A percentile compares a stretch with the other conserved stretches of the same genome.
phyloP scores from a whole-genome alignment of 2,888 invertebrate species.

The Drepanosiphum platanoidis region DNA sequence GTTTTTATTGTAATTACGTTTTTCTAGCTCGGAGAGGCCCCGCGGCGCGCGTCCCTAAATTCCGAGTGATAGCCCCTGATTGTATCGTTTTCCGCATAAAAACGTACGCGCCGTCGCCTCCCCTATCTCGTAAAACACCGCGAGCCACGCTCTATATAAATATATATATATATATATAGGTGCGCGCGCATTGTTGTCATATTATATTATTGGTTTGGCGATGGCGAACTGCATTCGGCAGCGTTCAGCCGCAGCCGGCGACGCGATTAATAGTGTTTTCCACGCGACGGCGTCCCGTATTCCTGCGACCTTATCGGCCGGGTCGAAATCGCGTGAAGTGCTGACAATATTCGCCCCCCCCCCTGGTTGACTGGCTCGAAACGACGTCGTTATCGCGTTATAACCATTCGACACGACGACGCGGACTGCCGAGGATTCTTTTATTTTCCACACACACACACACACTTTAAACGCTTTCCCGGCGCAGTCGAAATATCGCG shows the following conservation, averaged over 20 bases:
- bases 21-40: too few species aligned
- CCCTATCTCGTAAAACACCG: too few species aligned
- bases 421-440: not conserved
- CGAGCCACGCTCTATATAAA: too few species aligned
- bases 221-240: not conserved
- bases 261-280: constrained; percentile 59
- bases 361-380: constrained; percentile 32
- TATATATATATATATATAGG: too few species aligned
- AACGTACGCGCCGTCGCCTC: too few species aligned
- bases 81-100: too few species aligned
- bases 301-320: constrained; percentile 26
- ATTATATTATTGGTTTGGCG: constrained; percentile 6
- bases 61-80: too few species aligned
- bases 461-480: constrained; percentile 7
- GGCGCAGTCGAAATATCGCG: not conserved
- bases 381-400: constrained; percentile 41
- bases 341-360: constrained; percentile 25
- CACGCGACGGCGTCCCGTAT: not conserved
- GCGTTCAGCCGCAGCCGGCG: constrained; percentile 14
- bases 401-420: not conserved
- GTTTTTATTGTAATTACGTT: too few species aligned
- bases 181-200: constrained; percentile 2
- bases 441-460: not conserved
- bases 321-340: constrained; percentile 28
- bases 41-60: too few species aligned